Evolutionary conservation across 1,140 invertebrate genomes (phyloP).

Genomic region (Aphidius gifuensis): DNA sequence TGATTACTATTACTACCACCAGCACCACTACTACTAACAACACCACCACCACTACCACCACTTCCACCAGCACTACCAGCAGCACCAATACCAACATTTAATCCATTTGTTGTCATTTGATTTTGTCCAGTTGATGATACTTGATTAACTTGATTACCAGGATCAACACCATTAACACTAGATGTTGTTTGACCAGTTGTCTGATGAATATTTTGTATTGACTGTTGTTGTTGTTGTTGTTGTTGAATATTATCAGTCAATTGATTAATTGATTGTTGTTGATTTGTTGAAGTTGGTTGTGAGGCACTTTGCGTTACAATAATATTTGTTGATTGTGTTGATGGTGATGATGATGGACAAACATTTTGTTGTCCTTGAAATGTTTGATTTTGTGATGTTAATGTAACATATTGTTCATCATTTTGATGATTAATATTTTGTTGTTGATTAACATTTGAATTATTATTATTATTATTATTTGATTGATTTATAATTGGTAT

Average conservation of each 20-base stretch:
- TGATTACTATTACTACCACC: conserved; percentile 34
- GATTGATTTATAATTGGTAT: conserved; percentile 59
- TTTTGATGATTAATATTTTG: conserved; percentile 45
- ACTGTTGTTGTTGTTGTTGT: conserved; percentile 34
- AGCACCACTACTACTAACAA: conserved; percentile 27
- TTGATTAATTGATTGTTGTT: conserved; percentile 27
- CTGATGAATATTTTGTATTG: conserved; percentile 50
- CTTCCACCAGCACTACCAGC: conserved; percentile 31
- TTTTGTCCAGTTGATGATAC: background rate
- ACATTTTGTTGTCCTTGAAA: conserved; percentile 37
- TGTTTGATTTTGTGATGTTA: conserved; percentile 39
- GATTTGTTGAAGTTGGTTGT: conserved; percentile 13
- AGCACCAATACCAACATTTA: conserved; percentile 28
- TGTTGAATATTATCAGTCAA: conserved; percentile 25
- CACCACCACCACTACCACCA: conserved; percentile 20
- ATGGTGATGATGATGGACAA: conserved; percentile 30
- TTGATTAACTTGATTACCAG: conserved; percentile 5
- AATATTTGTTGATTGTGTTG: conserved; percentile 37
- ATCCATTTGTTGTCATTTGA: conserved; percentile 30
- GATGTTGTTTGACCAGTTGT: conserved; percentile 46
- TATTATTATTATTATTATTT: conserved; percentile 45
- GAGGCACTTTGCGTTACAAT: conserved; percentile 13
- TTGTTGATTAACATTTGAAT: conserved; percentile 48
- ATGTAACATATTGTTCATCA: conserved; percentile 39
- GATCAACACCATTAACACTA: conserved; percentile 16